Evolutionary conservation across 2,797 vertebrate species (phyloP), one percentile per base, ranked within the genome.

Genomic region (Cheirogaleus major): DNA sequence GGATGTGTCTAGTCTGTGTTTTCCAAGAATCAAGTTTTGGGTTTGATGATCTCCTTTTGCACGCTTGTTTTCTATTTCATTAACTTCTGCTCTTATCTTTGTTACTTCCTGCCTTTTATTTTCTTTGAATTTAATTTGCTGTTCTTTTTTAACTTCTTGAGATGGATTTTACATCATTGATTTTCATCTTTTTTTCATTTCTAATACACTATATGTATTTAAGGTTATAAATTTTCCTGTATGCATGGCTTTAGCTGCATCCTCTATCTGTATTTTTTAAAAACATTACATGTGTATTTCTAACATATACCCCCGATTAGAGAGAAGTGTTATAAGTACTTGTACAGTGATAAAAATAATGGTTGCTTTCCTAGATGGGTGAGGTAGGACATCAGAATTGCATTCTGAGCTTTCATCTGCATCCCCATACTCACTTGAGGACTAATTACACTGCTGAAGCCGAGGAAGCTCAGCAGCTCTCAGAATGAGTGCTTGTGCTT

Each of bases 81-180:
- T 73, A 87, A 84, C 57, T 75, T 83, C 17, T 78, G 72, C 38
- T 73, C 57, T 55, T 67, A 84, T 43, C 22, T 78, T 80, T 80
- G 80, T 65, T 80, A 55, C 27, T 30, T 73, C 61, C 5, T 86
- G 59, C 38, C 48, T 65, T 73, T 52, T 87, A 57, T 78, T 38
- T 59, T 38, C 32, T 84, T 73, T 81, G 55, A 80, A 73, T 80
- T 95, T 91, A 55, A 91, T 27, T 85, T 85, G 38, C 91, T 84
- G 35, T 75, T 86, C 18, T 55, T 48, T 63, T 65, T 43, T 41
- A 86, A 55, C 15, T 55, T 95, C 25, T 73, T 73, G 65, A 76
- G 43, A 7, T 70, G 65, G 63, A 67, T 52, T 23, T 72, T 43
- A 41, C 61, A 52, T 52, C 55, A 57, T 11, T 45, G 27, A 79